Percentiles rank a stretch among this genome's conserved stretches.
Conservation (phyloP, 2,888 invertebrate species). For the Caenorhabditis zanzibari region DNA sequence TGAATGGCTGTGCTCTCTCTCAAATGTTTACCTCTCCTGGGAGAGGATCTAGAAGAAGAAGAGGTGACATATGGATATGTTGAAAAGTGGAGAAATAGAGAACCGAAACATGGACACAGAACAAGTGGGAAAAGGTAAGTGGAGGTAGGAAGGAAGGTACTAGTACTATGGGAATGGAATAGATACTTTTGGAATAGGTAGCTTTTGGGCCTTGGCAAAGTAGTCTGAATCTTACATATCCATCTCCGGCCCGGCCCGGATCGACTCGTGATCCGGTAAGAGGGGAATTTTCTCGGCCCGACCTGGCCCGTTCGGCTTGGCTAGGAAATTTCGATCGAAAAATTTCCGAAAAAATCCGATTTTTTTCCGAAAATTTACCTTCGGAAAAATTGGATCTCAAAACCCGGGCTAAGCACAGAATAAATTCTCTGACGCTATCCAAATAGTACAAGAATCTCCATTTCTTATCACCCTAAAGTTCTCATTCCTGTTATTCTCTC, state of each 20-base stretch:
- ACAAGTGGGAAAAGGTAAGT: not conserved
- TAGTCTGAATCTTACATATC: too few relatives aligned
- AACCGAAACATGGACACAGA: slow-evolving; percentile 2
- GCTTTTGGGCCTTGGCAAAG: too few relatives aligned
- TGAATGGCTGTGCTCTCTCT: slow-evolving; percentile 50
- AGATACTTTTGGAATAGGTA: not conserved
- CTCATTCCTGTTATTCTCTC: not conserved
- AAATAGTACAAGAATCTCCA: not conserved
- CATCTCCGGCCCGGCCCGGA: too few relatives aligned
- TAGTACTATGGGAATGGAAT: not conserved
- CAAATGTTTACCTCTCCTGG: slow-evolving; percentile 51
- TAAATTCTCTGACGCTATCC: too few relatives aligned
- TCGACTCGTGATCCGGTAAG: too few relatives aligned
- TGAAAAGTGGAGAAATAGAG: slow-evolving; percentile 6
- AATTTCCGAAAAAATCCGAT: too few relatives aligned
- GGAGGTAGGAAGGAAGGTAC: not conserved
- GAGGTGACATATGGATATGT: slow-evolving; percentile 28
- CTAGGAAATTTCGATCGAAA: too few relatives aligned
- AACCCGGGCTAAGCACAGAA: too few relatives aligned
- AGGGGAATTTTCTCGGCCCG: too few relatives aligned
- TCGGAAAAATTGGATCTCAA: too few relatives aligned
- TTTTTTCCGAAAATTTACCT: too few relatives aligned
- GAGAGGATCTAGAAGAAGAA: not conserved
- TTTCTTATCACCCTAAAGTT: slow-evolving; percentile 28
- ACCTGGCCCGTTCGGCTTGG: too few relatives aligned